A percentile compares a stretch with the other conserved stretches of the same genome.
Conservation (phyloP, 2,113 vertebrate genomes). For the Asarcornis scutulata region DNA sequence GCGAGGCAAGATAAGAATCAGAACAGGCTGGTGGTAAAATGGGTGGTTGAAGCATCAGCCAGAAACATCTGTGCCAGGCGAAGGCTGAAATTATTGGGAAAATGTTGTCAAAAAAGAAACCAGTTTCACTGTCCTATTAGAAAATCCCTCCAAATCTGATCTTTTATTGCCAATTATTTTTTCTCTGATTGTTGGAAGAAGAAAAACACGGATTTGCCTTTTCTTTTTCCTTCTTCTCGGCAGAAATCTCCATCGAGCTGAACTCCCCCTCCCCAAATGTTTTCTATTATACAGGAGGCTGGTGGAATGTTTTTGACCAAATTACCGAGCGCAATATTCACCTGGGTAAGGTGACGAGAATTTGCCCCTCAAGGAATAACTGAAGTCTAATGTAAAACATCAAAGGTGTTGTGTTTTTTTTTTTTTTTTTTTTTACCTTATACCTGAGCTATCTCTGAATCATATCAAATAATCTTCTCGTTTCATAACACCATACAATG, state of each 20-base stretch:
- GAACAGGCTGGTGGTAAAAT: background rate
- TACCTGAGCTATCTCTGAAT: slow-evolving; percentile 72
- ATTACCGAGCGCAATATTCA: slow-evolving; percentile 35
- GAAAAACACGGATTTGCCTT: background rate
- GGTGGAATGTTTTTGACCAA: slow-evolving; percentile 64
- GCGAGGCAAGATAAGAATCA: background rate
- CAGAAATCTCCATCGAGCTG: background rate
- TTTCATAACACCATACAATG: slow-evolving; percentile 70
- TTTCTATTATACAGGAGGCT: background rate
- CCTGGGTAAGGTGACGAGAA: slow-evolving; percentile 65
- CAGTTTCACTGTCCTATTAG: background rate
- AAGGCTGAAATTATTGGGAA: background rate
- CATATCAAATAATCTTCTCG: slow-evolving; percentile 69
- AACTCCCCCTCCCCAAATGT: background rate
- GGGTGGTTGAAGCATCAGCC: background rate
- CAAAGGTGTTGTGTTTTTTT: slow-evolving; percentile 31
- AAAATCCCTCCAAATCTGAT: background rate
- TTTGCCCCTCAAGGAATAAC: slow-evolving; percentile 69
- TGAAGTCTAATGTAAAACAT: slow-evolving; percentile 64
- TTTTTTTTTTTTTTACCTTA: slow-evolving; percentile 4
- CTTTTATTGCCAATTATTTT: background rate
- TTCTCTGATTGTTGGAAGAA: background rate
- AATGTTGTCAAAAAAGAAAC: background rate
- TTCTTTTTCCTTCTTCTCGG: background rate
- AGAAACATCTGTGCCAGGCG: background rate